Percentiles rank a stretch among this genome's conserved stretches.
These are phyloP conservation scores for Nephrocerus scutellatus DNA, from an alignment of 2,888 invertebrate species.

Conservation along the genomic window DNA sequence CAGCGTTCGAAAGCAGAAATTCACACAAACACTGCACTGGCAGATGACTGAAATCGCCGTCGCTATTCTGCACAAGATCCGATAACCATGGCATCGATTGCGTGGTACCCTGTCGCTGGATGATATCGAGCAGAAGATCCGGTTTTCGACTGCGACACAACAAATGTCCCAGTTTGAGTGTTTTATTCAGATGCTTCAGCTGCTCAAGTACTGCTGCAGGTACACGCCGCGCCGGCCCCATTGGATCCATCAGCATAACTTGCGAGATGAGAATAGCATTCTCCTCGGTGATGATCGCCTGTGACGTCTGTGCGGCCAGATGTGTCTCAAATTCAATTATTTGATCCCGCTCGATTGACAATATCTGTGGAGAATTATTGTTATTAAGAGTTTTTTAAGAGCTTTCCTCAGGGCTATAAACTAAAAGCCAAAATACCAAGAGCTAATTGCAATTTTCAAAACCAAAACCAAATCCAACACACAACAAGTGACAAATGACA, in stretches of 20 bases:
- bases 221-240: conserved; percentile 74
- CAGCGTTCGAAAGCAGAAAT: conserved; percentile 69
- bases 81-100: conserved; percentile 97
- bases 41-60: conserved; percentile 67
- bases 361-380: conserved; percentile 42
- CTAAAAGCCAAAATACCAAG: too few relatives aligned
- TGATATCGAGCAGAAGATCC: conserved; percentile 86
- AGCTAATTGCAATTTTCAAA: too few relatives aligned
- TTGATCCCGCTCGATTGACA: conserved; percentile 65
- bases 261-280: conserved; percentile 79
- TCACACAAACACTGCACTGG: conserved; percentile 98
- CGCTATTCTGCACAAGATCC: conserved; percentile 85
- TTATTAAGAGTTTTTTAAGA: neutral
- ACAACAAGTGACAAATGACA: too few relatives aligned
- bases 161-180: conserved; percentile 77
- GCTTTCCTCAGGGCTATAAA: too few relatives aligned
- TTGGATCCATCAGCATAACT: conserved; percentile 78
- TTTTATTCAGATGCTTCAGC: conserved; percentile 67
- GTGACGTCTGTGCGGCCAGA: conserved; percentile 82
- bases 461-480: too few relatives aligned
- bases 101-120: conserved; percentile 80
- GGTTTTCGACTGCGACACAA: conserved; percentile 84
- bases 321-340: conserved; percentile 87
- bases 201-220: conserved; percentile 72
- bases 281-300: conserved; percentile 82